Percentiles rank a stretch among this genome's conserved stretches.
Evolutionary conservation across 2,113 vertebrate species (phyloP).

Genomic region (Pollimyrus isidori): DNA sequence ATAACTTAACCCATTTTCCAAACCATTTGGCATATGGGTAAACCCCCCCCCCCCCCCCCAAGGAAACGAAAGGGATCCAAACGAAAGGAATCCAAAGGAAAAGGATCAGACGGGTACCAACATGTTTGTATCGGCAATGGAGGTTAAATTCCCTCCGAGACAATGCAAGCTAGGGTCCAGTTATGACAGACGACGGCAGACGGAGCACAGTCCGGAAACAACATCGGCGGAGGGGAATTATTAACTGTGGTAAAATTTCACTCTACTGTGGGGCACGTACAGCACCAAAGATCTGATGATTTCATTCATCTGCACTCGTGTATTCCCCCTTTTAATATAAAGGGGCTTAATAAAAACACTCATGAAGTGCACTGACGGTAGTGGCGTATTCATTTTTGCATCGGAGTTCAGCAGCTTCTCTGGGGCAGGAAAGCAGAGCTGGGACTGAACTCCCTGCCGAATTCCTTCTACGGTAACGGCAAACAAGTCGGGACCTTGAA

Average conservation of each 20-base stretch:
- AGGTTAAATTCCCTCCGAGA: not conserved
- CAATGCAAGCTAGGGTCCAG: not conserved
- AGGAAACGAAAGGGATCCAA: not conserved
- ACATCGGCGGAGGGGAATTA: not conserved
- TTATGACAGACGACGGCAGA: not conserved
- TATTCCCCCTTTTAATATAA: not conserved
- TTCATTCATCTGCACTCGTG: not conserved
- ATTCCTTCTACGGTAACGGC: not conserved
- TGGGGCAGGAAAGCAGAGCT: not conserved
- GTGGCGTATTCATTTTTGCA: not conserved
- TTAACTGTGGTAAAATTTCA: not conserved
- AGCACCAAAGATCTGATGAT: not conserved
- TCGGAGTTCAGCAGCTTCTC: not conserved
- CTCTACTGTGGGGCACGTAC: not conserved
- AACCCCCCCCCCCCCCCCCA: not conserved
- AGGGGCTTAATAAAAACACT: not conserved
- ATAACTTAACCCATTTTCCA: too few species aligned
- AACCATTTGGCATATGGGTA: not conserved
- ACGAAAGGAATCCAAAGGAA: not conserved
- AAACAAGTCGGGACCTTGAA: not conserved
- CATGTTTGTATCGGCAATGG: not conserved
- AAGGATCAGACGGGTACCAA: not conserved
- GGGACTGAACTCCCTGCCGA: not conserved
- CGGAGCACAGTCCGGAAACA: not conserved
- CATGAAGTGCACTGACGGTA: not conserved